A percentile compares a stretch with the other conserved stretches of the same genome.
Evolutionary conservation across 2,888 invertebrate species (phyloP).

Genomic region (Xestia ashworthii): DNA sequence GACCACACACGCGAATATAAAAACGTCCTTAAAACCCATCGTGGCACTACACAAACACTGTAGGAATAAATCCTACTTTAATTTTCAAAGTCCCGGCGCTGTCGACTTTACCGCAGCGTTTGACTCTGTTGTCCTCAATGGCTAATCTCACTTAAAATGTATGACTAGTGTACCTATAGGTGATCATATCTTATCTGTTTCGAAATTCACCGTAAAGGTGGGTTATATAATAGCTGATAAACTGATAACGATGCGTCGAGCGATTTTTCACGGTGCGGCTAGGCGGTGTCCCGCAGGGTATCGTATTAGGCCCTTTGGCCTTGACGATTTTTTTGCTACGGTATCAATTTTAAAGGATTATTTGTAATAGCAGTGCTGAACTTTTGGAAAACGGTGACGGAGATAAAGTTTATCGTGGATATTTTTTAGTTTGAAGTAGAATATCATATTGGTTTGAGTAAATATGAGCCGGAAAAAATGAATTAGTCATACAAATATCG

Average conservation of each 20-base stretch:
- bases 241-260: slow-evolving; percentile 70
- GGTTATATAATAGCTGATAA: slow-evolving; percentile 76
- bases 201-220: slow-evolving; percentile 86
- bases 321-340: slow-evolving; percentile 34
- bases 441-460: not conserved
- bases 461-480: not conserved
- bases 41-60: slow-evolving; percentile 63
- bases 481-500: not conserved
- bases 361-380: slow-evolving; percentile 1
- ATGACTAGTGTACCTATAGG: slow-evolving; percentile 67
- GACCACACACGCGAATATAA: slow-evolving; percentile 70
- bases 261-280: slow-evolving; percentile 41
- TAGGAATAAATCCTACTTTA: slow-evolving; percentile 62
- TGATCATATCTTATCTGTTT: slow-evolving; percentile 84
- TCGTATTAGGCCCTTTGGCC: slow-evolving; percentile 26
- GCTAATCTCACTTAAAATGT: slow-evolving; percentile 73
- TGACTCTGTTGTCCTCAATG: slow-evolving; percentile 71
- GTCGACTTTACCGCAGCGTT: slow-evolving; percentile 68
- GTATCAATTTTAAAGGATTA: slow-evolving; percentile 11
- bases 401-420: not conserved
- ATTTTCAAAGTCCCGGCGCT: slow-evolving; percentile 60
- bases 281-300: slow-evolving; percentile 72
- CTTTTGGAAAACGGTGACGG: not conserved
- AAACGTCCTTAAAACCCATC: slow-evolving; percentile 75
- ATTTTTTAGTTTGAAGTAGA: not conserved